A percentile compares a stretch with the other conserved stretches of the same genome.
Conservation (phyloP, 1,140 invertebrate species). For the Wasmannia auropunctata region DNA sequence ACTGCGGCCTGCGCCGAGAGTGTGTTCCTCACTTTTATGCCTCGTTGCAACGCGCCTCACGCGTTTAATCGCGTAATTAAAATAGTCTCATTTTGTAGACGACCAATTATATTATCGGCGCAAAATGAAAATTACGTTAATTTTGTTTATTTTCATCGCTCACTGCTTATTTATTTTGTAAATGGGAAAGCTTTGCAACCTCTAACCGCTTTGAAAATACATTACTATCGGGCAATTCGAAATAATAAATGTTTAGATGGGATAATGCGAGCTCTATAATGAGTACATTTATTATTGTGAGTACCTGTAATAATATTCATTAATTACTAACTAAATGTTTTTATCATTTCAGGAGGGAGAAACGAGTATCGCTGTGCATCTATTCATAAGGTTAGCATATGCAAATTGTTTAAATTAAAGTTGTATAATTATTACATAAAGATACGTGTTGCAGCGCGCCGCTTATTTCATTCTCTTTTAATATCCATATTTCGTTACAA, state of each 20-base stretch:
- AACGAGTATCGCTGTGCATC: neutral
- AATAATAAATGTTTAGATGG: slow-evolving; percentile 21
- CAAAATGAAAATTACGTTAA: slow-evolving; percentile 2
- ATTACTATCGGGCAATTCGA: neutral
- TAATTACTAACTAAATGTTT: slow-evolving; percentile 43
- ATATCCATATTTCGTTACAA: neutral
- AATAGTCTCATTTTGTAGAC: slow-evolving; percentile 20
- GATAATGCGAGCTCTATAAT: slow-evolving; percentile 9
- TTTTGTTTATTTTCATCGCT: neutral
- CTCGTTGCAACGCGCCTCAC: slow-evolving; percentile 35
- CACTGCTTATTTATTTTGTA: slow-evolving; percentile 8
- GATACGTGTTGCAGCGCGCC: neutral
- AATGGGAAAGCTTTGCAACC: neutral
- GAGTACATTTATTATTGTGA: slow-evolving; percentile 22
- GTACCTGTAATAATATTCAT: neutral
- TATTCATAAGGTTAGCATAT: neutral
- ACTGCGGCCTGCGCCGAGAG: slow-evolving; percentile 61
- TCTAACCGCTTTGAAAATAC: slow-evolving; percentile 2
- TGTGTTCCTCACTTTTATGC: slow-evolving; percentile 74
- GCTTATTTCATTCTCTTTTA: neutral
- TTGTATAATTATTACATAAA: neutral
- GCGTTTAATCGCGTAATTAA: slow-evolving; percentile 52
- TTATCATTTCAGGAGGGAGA: neutral
- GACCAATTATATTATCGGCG: slow-evolving; percentile 39
- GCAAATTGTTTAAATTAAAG: slow-evolving; percentile 8